These are phyloP conservation scores for Sardinella longiceps DNA, from an alignment of 2,797 vertebrate species.

Conservation along the genomic window DNA sequence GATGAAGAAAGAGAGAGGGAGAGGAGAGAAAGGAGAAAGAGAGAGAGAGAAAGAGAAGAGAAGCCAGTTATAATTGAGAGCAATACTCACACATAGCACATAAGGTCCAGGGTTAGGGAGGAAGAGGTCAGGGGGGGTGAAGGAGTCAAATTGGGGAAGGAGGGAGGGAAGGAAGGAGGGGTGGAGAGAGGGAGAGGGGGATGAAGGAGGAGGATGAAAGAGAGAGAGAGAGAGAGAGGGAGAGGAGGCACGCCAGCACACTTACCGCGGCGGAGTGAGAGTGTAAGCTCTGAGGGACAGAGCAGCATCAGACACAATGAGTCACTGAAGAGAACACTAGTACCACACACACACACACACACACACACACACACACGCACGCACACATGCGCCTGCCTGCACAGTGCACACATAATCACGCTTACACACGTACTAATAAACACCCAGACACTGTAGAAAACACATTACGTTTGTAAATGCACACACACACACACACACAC, in stretches of 20 bases:
- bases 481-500: not conserved
- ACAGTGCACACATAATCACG: not conserved
- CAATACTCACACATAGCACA: slow-evolving; percentile 42
- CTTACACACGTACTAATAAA: not conserved
- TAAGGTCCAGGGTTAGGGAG: slow-evolving; percentile 42
- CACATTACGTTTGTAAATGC: not conserved
- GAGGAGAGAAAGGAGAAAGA: slow-evolving; percentile 33
- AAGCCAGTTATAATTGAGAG: slow-evolving; percentile 53
- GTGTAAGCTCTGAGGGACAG: slow-evolving; percentile 74
- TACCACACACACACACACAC: slow-evolving; percentile 25
- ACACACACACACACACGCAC: slow-evolving; percentile 37
- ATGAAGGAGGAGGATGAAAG: slow-evolving; percentile 37
- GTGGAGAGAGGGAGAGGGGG: slow-evolving; percentile 35
- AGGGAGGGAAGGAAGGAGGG: slow-evolving; percentile 27
- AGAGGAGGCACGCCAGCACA: slow-evolving; percentile 57
- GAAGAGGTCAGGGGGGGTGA: slow-evolving; percentile 32
- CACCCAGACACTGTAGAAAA: slow-evolving; percentile 55
- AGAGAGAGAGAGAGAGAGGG: slow-evolving; percentile 53
- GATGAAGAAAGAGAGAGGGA: slow-evolving; percentile 33
- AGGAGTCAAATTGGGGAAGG: not conserved
- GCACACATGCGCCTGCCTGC: slow-evolving; percentile 9
- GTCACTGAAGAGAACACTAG: slow-evolving; percentile 51
- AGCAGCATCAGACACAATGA: slow-evolving; percentile 74
- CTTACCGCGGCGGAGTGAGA: slow-evolving; percentile 72
- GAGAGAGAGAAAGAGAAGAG: slow-evolving; percentile 43